phyloP scores from a whole-genome alignment of 2,797 vertebrate genomes.

The Bucorvus abyssinicus region DNA sequence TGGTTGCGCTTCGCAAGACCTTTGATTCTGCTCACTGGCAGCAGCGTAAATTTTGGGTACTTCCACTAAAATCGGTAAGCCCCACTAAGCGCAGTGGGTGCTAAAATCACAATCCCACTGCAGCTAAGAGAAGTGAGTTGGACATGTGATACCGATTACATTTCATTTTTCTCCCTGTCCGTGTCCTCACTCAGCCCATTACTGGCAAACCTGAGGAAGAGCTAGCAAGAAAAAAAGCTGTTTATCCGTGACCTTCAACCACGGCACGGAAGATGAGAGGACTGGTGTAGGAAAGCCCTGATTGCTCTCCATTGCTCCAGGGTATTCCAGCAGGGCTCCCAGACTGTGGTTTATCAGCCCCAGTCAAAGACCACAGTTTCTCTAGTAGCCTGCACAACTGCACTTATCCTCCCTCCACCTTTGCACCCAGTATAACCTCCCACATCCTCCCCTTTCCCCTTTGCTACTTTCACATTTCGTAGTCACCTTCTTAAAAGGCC shows the following conservation, averaged over 20 bases:
- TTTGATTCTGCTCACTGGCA: background rate
- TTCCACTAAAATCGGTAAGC: background rate
- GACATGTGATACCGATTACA: background rate
- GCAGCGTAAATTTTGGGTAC: background rate
- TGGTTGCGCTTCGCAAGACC: background rate
- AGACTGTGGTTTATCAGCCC: background rate
- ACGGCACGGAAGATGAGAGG: background rate
- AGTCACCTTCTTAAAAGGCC: conserved; percentile 1
- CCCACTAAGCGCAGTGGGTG: background rate
- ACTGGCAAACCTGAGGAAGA: background rate
- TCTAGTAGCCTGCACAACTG: background rate
- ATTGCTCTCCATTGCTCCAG: background rate
- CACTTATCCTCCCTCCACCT: background rate
- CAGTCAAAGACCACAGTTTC: background rate
- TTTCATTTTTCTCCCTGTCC: background rate
- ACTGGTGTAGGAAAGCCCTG: background rate
- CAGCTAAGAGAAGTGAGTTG: background rate
- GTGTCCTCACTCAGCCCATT: background rate
- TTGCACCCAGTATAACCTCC: background rate
- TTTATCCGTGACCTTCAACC: background rate
- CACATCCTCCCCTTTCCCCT: background rate
- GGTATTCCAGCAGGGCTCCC: background rate
- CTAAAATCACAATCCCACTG: background rate
- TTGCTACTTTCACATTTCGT: background rate
- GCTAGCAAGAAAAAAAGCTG: background rate